Conservation (phyloP, 2,113 vertebrate species). For the Isichthys henryi region DNA sequence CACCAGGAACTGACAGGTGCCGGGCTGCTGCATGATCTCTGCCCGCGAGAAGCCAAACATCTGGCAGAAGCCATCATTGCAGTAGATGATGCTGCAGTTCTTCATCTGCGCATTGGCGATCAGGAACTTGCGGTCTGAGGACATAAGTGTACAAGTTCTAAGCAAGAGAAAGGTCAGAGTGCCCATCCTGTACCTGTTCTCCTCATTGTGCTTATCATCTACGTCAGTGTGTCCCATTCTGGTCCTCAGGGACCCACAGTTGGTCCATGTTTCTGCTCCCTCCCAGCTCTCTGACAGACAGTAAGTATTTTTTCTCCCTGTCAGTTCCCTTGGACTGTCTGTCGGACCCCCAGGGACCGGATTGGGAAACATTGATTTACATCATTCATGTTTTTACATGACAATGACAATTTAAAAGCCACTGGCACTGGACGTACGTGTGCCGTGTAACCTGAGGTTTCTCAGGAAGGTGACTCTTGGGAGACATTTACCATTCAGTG, state of each 20-base stretch:
- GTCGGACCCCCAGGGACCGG: neutral
- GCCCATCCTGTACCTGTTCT: neutral
- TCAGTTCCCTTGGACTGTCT: neutral
- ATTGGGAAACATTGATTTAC: neutral
- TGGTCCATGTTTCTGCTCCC: neutral
- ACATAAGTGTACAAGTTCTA: neutral
- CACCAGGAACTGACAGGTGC: constrained; percentile 85
- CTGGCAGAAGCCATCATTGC: constrained; percentile 82
- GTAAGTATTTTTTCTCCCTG: neutral
- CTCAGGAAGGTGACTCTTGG: neutral
- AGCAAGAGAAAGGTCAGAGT: neutral
- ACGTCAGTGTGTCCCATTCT: neutral
- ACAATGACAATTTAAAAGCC: neutral
- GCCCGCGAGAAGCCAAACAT: constrained; percentile 81
- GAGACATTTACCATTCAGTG: neutral
- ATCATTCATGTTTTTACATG: neutral
- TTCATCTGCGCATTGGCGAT: constrained; percentile 83
- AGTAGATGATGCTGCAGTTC: constrained; percentile 90
- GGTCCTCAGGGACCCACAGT: neutral
- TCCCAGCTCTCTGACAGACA: neutral
- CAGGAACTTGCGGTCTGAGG: constrained; percentile 80
- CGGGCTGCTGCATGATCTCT: constrained; percentile 85
- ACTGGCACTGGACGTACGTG: neutral
- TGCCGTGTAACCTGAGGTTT: neutral
- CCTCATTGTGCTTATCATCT: neutral